Evolutionary conservation across 2,113 vertebrate species (phyloP).

Genomic region (Dolichallabes microphthalmus): DNA sequence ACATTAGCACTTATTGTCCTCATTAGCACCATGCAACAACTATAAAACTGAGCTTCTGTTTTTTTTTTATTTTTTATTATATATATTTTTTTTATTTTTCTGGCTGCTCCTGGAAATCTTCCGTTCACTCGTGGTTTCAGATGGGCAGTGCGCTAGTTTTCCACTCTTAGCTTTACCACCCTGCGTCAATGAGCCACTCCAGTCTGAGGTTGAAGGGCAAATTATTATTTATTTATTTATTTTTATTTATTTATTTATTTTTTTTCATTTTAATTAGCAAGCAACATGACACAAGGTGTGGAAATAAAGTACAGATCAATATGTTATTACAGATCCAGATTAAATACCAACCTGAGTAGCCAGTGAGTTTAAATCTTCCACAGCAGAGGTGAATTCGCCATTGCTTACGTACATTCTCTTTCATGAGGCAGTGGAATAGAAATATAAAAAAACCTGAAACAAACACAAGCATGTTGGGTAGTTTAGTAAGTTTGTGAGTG

Average conservation of each 20-base stretch:
- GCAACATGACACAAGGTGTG: not conserved
- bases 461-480: conserved; percentile 5
- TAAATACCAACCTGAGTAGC: conserved; percentile 65
- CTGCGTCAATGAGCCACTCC: conserved; percentile 63
- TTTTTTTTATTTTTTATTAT: not conserved
- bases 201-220: conserved; percentile 65
- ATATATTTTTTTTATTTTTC: not conserved
- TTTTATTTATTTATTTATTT: no score
- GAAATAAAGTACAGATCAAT: not conserved
- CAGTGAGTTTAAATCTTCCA: conserved; percentile 61
- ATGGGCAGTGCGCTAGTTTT: conserved; percentile 57
- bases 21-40: not conserved
- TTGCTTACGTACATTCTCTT: conserved; percentile 82
- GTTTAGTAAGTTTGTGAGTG: not conserved
- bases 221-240: no score
- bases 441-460: conserved; percentile 84
- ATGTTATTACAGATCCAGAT: not conserved
- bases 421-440: conserved; percentile 86
- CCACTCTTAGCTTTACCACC: conserved; percentile 56
- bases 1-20: not conserved
- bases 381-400: conserved; percentile 78
- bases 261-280: not conserved
- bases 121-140: conserved; percentile 63
- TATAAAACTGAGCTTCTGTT: not conserved
- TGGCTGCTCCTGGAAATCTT: conserved; percentile 60